Evolutionary conservation across 1,140 invertebrate species (phyloP).

Genomic region (Aleiodes sp.): DNA sequence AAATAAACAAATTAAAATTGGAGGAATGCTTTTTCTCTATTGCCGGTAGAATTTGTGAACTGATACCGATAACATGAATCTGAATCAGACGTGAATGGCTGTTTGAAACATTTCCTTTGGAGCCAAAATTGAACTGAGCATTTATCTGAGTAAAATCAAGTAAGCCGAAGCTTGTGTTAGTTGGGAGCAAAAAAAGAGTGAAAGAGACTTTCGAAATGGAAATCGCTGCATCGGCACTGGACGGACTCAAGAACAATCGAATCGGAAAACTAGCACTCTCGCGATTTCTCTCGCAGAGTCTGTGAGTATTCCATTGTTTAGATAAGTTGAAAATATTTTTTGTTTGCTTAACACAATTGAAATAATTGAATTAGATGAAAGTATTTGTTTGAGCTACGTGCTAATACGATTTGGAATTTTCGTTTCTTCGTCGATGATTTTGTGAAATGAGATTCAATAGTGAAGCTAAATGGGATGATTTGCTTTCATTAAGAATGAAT

Average conservation of each 20-base stretch:
- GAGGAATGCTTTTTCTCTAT: too few species aligned
- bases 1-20: too few species aligned
- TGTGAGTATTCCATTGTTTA: constrained; percentile 69
- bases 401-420: too few species aligned
- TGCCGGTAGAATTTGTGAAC: too few species aligned
- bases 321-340: neutral
- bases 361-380: neutral
- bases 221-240: constrained; percentile 71
- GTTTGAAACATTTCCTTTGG: neutral
- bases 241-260: constrained; percentile 77
- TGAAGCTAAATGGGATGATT: too few species aligned
- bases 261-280: constrained; percentile 76
- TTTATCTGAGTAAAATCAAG: neutral
- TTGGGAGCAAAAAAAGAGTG: neutral
- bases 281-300: constrained; percentile 76
- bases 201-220: constrained; percentile 48
- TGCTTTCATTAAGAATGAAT: too few species aligned
- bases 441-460: too few species aligned
- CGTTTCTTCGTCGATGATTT: too few species aligned
- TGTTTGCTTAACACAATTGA: neutral
- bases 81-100: neutral
- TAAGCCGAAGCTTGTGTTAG: neutral
- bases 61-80: too few species aligned
- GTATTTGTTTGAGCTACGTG: too few species aligned
- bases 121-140: too few species aligned